Percentiles rank a stretch among this genome's conserved stretches.
Conservation (phyloP, 1,140 invertebrate species). For the Danaus melanippus region DNA sequence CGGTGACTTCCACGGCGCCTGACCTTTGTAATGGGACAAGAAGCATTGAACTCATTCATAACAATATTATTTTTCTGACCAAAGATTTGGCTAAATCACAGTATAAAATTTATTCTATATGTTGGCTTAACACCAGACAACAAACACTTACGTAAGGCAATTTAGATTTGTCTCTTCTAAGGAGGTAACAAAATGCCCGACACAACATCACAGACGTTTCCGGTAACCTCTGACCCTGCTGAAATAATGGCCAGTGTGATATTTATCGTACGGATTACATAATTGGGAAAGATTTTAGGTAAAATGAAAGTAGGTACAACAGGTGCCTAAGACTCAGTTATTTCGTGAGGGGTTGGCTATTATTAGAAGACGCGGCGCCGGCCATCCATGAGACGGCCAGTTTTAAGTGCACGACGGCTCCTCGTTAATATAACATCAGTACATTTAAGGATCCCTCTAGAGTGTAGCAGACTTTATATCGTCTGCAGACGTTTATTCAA, state of each 20-base stretch:
- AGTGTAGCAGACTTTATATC: no score
- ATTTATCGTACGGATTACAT: conserved; percentile 33
- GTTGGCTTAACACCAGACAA: conserved; percentile 11
- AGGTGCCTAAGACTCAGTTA: conserved; percentile 42
- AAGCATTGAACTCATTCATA: conserved; percentile 32
- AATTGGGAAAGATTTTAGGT: conserved; percentile 40
- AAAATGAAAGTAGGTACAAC: conserved; percentile 58
- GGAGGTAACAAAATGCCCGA: conserved; percentile 15
- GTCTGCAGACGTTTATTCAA: conserved; percentile 3
- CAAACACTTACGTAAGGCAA: conserved; percentile 17
- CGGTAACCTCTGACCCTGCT: conserved; percentile 29
- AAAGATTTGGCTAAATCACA: no score
- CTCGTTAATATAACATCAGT: conserved; percentile 36
- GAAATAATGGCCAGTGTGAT: conserved; percentile 33
- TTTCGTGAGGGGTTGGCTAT: conserved; percentile 42
- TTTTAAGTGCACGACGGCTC: conserved; percentile 33
- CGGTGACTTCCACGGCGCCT: conserved; percentile 39
- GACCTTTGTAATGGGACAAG: conserved; percentile 38
- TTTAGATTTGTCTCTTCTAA: conserved; percentile 14
- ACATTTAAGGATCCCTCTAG: conserved; percentile 19
- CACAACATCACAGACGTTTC: conserved; percentile 20
- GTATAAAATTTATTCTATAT: background rate
- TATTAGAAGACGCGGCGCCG: conserved; percentile 57
- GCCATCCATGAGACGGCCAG: conserved; percentile 41
- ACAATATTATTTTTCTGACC: background rate